phyloP scores from a whole-genome alignment of 2,113 vertebrate genomes.

The Trogon melanurus region DNA sequence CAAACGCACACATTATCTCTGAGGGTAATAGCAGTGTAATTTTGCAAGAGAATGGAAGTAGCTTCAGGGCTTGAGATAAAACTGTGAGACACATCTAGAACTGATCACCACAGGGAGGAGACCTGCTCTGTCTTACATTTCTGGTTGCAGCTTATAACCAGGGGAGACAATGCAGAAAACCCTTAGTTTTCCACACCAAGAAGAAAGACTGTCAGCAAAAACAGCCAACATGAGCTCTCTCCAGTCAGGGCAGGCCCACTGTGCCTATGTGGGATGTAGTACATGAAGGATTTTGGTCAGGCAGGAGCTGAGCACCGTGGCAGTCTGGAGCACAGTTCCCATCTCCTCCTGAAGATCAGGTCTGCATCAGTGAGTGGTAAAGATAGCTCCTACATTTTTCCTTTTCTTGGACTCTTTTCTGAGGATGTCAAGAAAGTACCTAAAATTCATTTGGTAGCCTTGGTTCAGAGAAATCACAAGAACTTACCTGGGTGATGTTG shows the following conservation, averaged over 20 bases:
- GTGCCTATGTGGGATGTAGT: not conserved
- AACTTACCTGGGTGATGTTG: not conserved
- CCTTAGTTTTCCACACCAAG: not conserved
- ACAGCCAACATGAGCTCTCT: accelerated
- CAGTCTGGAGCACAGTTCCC: not conserved
- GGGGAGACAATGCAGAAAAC: not conserved
- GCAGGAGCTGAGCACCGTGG: not conserved
- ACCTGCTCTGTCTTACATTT: not conserved
- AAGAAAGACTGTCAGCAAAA: not conserved
- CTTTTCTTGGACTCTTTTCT: not conserved
- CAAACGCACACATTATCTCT: not conserved
- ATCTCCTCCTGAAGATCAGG: not conserved
- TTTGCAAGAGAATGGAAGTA: not conserved
- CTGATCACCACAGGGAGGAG: not conserved
- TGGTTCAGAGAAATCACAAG: not conserved
- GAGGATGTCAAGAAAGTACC: not conserved
- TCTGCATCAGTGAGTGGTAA: not conserved
- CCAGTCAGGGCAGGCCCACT: not conserved
- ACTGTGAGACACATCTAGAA: not conserved
- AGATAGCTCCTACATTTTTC: not conserved
- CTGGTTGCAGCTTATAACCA: not conserved
- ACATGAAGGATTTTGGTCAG: not conserved
- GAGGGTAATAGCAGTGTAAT: not conserved
- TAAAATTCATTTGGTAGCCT: not conserved
- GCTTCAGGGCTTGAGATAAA: not conserved